Conservation (phyloP, 2,797 vertebrate genomes). For the Lacerta bilineata region DNA sequence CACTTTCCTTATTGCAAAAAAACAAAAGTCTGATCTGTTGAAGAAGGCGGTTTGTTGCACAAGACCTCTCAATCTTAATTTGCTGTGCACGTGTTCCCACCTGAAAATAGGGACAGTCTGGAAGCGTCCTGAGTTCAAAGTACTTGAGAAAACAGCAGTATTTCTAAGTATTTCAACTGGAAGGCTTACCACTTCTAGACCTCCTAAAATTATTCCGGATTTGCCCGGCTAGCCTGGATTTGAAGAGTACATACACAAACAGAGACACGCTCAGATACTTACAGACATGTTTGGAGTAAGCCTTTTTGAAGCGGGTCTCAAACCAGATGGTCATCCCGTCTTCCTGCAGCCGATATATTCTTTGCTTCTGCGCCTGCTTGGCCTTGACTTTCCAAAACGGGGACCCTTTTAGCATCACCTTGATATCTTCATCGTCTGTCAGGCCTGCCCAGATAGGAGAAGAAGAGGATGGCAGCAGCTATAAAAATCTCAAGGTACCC, state of each 20-base stretch:
- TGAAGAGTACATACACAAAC: neutral
- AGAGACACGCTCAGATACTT: slow-evolving; percentile 65
- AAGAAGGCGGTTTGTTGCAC: too few species aligned
- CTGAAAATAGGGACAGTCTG: neutral
- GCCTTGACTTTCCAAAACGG: slow-evolving; percentile 91
- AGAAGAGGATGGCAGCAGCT: neutral
- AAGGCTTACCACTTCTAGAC: neutral
- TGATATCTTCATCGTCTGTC: slow-evolving; percentile 89
- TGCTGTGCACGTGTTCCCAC: too few species aligned
- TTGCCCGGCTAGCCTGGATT: neutral
- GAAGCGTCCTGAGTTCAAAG: neutral
- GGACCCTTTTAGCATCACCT: slow-evolving; percentile 88
- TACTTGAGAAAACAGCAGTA: neutral
- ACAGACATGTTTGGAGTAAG: slow-evolving; percentile 89
- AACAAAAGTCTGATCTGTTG: neutral
- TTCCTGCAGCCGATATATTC: slow-evolving; percentile 89
- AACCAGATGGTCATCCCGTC: slow-evolving; percentile 93
- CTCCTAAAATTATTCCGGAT: neutral
- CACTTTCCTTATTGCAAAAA: neutral
- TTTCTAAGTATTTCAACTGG: neutral
- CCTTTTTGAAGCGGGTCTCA: slow-evolving; percentile 84
- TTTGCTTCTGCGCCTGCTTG: slow-evolving; percentile 84
- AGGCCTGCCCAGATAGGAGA: slow-evolving; percentile 79
- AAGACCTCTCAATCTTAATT: too few species aligned
- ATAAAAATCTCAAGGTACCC: neutral